phyloP scores from a whole-genome alignment of 2,888 invertebrate species.

The Epinotia ramella region DNA sequence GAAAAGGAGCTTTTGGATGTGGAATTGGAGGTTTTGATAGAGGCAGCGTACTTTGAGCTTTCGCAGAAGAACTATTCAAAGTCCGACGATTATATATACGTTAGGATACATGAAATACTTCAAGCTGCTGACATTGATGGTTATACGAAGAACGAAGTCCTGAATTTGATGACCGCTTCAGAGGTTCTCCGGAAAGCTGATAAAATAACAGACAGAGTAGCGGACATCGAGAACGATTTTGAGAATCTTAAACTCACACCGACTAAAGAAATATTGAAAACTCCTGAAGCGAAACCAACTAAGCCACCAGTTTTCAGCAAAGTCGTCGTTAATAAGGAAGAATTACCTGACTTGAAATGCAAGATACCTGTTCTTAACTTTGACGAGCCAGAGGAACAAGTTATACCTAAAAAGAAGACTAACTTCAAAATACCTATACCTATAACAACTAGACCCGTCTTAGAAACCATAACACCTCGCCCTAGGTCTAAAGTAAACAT shows the following conservation, averaged over 20 bases:
- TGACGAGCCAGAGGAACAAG: constrained; percentile 56
- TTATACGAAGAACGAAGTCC: constrained; percentile 64
- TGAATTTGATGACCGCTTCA: constrained; percentile 66
- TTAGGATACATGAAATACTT: constrained; percentile 65
- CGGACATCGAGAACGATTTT: constrained; percentile 58
- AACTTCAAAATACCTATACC: constrained; percentile 73
- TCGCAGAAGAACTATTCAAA: constrained; percentile 54
- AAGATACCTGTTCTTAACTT: constrained; percentile 68
- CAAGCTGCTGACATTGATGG: constrained; percentile 48
- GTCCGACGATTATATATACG: constrained; percentile 61
- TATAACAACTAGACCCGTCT: constrained; percentile 57
- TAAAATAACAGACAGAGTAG: constrained; percentile 47
- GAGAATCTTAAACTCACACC: constrained; percentile 62
- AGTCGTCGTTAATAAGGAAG: constrained; percentile 65
- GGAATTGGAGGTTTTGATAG: constrained; percentile 63
- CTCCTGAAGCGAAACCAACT: constrained; percentile 59
- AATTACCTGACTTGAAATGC: constrained; percentile 63
- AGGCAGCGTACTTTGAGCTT: constrained; percentile 68
- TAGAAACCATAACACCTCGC: constrained; percentile 69
- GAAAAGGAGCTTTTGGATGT: constrained; percentile 55
- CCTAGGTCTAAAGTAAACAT: constrained; percentile 47
- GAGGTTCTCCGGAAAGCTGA: constrained; percentile 57
- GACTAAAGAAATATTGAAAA: constrained; percentile 52
- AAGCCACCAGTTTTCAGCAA: constrained; percentile 54
- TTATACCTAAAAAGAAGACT: constrained; percentile 47